Conservation (phyloP, 2,888 invertebrate species). For the Fragum sueziense region DNA sequence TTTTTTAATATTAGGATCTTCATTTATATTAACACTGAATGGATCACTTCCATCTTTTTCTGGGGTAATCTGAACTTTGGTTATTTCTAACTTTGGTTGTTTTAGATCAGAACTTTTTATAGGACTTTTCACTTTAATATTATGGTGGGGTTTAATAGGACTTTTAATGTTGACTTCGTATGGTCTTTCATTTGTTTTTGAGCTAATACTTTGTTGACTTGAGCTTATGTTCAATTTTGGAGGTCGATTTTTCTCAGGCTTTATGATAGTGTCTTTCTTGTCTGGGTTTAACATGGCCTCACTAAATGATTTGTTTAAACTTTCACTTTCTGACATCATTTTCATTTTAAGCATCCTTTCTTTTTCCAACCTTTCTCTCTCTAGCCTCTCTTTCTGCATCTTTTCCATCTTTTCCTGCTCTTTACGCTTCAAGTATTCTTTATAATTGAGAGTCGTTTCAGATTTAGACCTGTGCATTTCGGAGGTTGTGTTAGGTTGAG, state of each 20-base stretch:
- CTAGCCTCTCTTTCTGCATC: constrained; percentile 24
- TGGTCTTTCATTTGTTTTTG: constrained; percentile 40
- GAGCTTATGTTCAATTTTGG: constrained; percentile 58
- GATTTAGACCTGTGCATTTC: constrained; percentile 31
- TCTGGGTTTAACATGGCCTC: constrained; percentile 31
- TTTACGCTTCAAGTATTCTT: constrained; percentile 55
- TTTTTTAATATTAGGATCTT: constrained; percentile 42
- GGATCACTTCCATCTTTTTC: constrained; percentile 51
- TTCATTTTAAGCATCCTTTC: constrained; percentile 24
- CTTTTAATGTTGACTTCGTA: constrained; percentile 57
- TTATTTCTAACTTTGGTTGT: constrained; percentile 49
- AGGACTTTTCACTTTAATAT: constrained; percentile 57
- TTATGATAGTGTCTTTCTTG: constrained; percentile 23
- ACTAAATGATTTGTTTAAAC: constrained; percentile 52
- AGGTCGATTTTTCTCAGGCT: constrained; percentile 47
- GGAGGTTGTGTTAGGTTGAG: constrained; percentile 8
- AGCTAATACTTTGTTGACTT: constrained; percentile 7
- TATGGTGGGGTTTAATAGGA: constrained; percentile 58
- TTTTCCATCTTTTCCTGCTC: constrained; percentile 46
- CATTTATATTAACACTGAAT: constrained; percentile 50
- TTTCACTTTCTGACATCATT: constrained; percentile 31
- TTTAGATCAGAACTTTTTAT: constrained; percentile 59
- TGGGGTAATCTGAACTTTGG: constrained; percentile 53
- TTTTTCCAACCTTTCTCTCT: constrained; percentile 20
- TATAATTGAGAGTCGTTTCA: constrained; percentile 54